phyloP scores from a whole-genome alignment of 2,113 vertebrate species.

The Hypanus sabinus region DNA sequence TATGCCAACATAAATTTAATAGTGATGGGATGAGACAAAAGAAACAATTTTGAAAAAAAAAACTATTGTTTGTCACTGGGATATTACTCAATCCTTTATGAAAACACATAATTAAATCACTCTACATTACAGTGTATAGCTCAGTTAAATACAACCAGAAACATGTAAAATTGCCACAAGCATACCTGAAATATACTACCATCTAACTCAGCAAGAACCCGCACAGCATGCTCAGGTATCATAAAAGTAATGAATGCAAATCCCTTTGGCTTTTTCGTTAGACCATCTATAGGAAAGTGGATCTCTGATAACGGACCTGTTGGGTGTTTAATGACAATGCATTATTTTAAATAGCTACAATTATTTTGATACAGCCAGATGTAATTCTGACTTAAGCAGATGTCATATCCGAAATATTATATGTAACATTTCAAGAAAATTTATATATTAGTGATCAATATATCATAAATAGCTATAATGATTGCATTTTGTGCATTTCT shows the following conservation, averaged over 20 bases:
- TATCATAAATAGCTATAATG: not conserved
- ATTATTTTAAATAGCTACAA: not conserved
- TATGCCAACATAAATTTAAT: not conserved
- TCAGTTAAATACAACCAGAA: not conserved
- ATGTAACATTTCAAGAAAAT: not conserved
- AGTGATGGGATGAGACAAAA: not conserved
- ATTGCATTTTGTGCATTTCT: not conserved
- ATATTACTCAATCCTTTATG: not conserved
- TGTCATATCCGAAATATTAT: not conserved
- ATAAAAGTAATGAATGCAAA: constrained; percentile 90
- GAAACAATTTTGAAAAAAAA: not conserved
- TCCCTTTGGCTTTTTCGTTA: constrained; percentile 89
- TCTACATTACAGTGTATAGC: not conserved
- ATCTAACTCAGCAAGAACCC: constrained; percentile 74
- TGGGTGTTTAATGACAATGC: not conserved
- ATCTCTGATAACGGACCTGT: constrained; percentile 81
- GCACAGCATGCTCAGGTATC: constrained; percentile 84
- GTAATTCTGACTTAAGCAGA: not conserved
- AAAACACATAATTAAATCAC: not conserved
- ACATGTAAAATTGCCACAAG: not conserved
- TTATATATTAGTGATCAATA: not conserved
- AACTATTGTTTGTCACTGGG: not conserved
- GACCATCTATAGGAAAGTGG: constrained; percentile 77
- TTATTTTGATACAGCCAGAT: not conserved
- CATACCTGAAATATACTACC: constrained; percentile 89